phyloP scores from a whole-genome alignment of 2,888 invertebrate species.

The Brachyptera risi region DNA sequence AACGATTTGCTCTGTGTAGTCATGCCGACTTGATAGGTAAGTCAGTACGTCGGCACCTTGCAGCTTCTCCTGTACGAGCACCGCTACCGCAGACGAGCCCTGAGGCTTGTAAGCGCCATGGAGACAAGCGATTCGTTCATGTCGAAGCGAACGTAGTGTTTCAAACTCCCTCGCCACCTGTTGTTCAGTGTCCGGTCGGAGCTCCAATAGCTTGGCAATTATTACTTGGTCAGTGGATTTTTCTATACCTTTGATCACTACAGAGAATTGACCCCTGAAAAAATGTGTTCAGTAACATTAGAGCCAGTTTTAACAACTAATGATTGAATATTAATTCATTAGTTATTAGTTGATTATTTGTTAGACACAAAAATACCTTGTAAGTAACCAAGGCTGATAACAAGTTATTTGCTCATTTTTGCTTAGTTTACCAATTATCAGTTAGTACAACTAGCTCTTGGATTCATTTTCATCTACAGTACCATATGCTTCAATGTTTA shows the following conservation, averaged over 20 bases:
- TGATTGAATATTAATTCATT: too few species aligned
- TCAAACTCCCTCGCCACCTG: conserved; percentile 78
- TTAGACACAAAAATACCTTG: too few species aligned
- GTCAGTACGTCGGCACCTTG: conserved; percentile 91
- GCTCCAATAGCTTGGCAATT: conserved; percentile 78
- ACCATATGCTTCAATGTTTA: too few species aligned
- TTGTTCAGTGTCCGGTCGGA: conserved; percentile 59
- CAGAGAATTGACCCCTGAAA: conserved; percentile 76
- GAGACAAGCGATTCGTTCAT: conserved; percentile 80
- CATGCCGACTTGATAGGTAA: conserved; percentile 81
- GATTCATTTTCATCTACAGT: too few species aligned
- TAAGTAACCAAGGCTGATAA: too few species aligned
- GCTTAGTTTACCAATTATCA: too few species aligned
- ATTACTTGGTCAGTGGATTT: conserved; percentile 69
- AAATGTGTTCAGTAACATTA: too few species aligned
- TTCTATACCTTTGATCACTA: conserved; percentile 78
- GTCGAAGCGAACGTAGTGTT: conserved; percentile 72
- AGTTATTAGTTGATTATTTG: too few species aligned
- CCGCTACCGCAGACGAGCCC: conserved; percentile 59
- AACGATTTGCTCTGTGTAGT: conserved; percentile 90
- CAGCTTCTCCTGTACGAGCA: conserved; percentile 73
- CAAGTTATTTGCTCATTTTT: too few species aligned
- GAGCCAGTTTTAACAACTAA: too few species aligned
- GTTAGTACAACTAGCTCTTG: too few species aligned
- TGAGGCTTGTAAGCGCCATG: conserved; percentile 67